These are phyloP conservation scores for Odontamblyopus rebecca DNA, from an alignment of 2,797 vertebrate species.

Conservation along the genomic window DNA sequence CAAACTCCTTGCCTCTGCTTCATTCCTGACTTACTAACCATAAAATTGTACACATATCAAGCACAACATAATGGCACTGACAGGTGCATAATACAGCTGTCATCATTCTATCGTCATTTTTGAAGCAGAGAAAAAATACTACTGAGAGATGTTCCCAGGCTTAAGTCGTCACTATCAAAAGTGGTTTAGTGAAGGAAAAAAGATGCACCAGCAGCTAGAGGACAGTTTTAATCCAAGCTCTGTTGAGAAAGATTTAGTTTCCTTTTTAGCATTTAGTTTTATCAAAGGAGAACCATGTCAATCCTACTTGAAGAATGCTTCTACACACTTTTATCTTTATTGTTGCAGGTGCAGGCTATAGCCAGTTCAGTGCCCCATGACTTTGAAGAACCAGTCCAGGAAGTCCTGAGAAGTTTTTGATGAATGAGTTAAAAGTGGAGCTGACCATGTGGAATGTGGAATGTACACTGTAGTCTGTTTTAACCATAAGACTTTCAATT, in stretches of 20 bases:
- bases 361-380: constrained; percentile 6
- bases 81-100: background rate
- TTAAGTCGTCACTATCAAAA: background rate
- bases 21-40: background rate
- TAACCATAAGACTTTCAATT: constrained; percentile 34
- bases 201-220: background rate
- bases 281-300: constrained; percentile 13
- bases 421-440: constrained; percentile 47
- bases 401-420: constrained; percentile 46
- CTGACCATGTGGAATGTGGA: constrained; percentile 46
- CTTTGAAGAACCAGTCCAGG: constrained; percentile 67
- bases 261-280: background rate
- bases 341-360: constrained; percentile 59
- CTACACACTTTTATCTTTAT: constrained; percentile 52
- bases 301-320: constrained; percentile 18
- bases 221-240: background rate
- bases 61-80: background rate
- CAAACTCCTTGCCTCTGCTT: background rate
- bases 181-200: background rate
- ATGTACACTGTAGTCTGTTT: constrained; percentile 17
- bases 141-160: background rate
- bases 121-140: too few relatives aligned
- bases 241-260: background rate
- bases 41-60: background rate
- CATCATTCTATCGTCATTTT: background rate